Conservation (phyloP, 2,888 invertebrate species). For the Drosophila mercatorum region DNA sequence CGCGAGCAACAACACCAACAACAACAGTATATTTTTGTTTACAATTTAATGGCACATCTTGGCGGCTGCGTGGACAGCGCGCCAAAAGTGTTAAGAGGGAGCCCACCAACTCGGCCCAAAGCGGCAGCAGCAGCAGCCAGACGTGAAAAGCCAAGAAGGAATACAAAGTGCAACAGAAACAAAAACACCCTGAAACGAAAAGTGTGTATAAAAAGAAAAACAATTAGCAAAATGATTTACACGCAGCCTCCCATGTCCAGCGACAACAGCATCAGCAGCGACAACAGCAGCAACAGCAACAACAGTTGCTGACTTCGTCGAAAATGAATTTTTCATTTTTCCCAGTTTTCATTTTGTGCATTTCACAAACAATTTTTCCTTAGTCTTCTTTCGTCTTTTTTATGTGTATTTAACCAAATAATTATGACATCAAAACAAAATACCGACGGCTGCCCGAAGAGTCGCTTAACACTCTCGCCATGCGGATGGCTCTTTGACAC, state of each 20-base stretch:
- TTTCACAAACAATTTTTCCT: slow-evolving; percentile 16
- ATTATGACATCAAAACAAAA: slow-evolving; percentile 77
- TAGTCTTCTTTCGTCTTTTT: slow-evolving; percentile 15
- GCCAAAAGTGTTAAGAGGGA: slow-evolving; percentile 32
- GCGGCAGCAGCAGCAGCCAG: slow-evolving; percentile 8
- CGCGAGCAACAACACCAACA: slow-evolving; percentile 17
- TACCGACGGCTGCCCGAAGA: slow-evolving; percentile 59
- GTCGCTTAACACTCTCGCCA: slow-evolving; percentile 64
- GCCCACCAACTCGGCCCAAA: slow-evolving; percentile 20
- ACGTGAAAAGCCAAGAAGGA: slow-evolving; percentile 48
- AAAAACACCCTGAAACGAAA: slow-evolving; percentile 17
- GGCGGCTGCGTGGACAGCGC: slow-evolving; percentile 26
- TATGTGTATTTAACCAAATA: slow-evolving; percentile 72
- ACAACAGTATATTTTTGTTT: slow-evolving; percentile 44
- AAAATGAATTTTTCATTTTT: slow-evolving; percentile 53
- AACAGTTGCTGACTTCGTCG: slow-evolving; percentile 28
- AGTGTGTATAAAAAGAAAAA: slow-evolving; percentile 59
- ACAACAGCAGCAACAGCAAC: slow-evolving; percentile 25
- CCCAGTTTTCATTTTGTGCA: slow-evolving; percentile 47
- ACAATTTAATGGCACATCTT: slow-evolving; percentile 76
- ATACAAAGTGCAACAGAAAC: slow-evolving; percentile 18
- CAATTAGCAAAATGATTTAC: slow-evolving; percentile 79
- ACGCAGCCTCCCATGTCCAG: slow-evolving; percentile 74
- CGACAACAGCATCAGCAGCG: slow-evolving; percentile 22
- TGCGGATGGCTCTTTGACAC: slow-evolving; percentile 58